Conservation (phyloP, 1,140 invertebrate genomes). For the Leguminivora glycinivorella region DNA sequence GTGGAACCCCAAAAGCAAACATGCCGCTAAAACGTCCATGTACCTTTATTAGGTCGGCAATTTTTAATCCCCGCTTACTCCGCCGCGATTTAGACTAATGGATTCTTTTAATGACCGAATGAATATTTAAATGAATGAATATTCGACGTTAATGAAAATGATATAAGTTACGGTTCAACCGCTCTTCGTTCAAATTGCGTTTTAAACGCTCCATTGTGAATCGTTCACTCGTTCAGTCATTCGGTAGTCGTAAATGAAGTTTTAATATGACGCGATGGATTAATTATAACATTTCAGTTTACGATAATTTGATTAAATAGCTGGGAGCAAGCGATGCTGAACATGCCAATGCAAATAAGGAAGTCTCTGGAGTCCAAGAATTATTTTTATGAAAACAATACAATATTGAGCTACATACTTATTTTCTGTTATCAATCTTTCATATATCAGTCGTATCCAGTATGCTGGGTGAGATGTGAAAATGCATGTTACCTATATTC, state of each 20-base stretch:
- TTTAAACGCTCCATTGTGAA: constrained; percentile 23
- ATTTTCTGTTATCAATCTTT: too few species aligned
- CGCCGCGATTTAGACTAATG: constrained; percentile 23
- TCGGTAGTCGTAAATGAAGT: constrained; percentile 10
- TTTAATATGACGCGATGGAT: constrained; percentile 1
- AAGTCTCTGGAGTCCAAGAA: neutral
- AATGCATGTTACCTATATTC: too few species aligned
- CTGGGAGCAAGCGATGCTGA: neutral
- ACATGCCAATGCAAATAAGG: neutral
- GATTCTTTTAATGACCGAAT: constrained; percentile 28
- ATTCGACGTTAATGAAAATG: constrained; percentile 15
- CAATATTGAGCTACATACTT: too few species aligned
- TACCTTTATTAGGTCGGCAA: neutral
- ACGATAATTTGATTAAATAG: neutral
- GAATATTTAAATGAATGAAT: constrained; percentile 29
- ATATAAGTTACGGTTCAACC: constrained; percentile 24
- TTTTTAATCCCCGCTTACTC: constrained; percentile 13
- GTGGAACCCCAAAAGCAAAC: neutral
- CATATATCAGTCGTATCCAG: too few species aligned
- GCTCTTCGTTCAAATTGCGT: constrained; percentile 6
- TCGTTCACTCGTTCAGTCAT: neutral
- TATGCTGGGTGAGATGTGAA: too few species aligned
- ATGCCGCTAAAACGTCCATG: neutral
- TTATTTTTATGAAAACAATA: neutral
- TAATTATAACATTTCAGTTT: neutral